phyloP scores from a whole-genome alignment of 2,888 invertebrate species.

The Netelia inedita region DNA sequence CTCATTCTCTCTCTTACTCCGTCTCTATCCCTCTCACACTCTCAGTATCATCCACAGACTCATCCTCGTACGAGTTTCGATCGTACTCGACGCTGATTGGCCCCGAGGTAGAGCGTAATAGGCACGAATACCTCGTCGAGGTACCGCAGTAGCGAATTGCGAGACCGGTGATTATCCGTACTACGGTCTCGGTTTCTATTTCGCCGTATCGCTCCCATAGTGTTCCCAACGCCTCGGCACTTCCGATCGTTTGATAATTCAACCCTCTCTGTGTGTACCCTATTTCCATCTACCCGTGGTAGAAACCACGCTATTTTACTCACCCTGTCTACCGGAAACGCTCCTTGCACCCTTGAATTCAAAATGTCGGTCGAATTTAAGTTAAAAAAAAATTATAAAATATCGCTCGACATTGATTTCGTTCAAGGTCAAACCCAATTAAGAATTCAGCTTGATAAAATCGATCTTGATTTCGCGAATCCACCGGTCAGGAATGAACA shows the following conservation, averaged over 20 bases:
- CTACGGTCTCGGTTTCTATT: background rate
- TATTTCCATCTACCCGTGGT: background rate
- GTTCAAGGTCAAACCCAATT: too few relatives aligned
- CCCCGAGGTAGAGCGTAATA: constrained; percentile 57
- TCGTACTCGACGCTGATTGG: constrained; percentile 74
- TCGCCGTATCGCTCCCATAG: background rate
- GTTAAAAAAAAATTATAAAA: too few relatives aligned
- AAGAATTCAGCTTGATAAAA: too few relatives aligned
- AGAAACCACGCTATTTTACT: too few relatives aligned
- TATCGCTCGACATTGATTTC: too few relatives aligned
- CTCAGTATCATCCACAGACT: constrained; percentile 8
- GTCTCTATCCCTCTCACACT: background rate
- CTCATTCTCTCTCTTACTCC: constrained; percentile 12
- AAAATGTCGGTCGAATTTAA: too few relatives aligned
- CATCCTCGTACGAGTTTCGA: constrained; percentile 63
- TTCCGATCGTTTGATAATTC: background rate
- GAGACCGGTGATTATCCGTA: background rate
- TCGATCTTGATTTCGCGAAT: too few relatives aligned
- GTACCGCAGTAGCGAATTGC: constrained; percentile 4
- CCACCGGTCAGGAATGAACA: too few relatives aligned
- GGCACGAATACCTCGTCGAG: constrained; percentile 49
- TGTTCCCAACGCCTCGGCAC: background rate
- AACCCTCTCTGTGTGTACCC: background rate
- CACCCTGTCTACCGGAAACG: too few relatives aligned
- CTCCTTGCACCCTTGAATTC: too few relatives aligned